Conservation (phyloP, 2,888 invertebrate species). For the Metopia argyrocephala region DNA sequence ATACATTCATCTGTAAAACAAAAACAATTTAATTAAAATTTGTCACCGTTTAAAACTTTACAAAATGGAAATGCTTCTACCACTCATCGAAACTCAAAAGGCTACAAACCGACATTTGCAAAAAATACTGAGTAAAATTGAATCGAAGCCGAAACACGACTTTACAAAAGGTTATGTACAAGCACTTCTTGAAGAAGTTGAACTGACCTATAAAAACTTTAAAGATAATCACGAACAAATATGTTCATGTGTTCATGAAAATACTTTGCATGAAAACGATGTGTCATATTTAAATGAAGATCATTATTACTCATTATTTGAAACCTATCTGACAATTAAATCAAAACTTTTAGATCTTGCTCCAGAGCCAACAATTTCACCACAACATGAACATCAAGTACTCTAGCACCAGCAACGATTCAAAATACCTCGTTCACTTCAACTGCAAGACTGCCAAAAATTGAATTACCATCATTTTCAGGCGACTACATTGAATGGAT, state of each 20-base stretch:
- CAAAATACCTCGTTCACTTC: background rate
- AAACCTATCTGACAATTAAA: background rate
- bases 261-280: background rate
- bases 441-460: background rate
- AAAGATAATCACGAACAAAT: background rate
- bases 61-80: no score
- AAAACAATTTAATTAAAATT: no score
- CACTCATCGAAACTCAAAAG: background rate
- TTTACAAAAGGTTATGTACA: constrained; percentile 1
- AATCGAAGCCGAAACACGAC: background rate
- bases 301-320: constrained; percentile 2
- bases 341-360: background rate
- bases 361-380: background rate
- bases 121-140: background rate
- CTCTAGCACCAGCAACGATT: background rate
- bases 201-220: constrained; percentile 2
- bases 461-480: background rate
- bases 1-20: no score
- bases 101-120: constrained; percentile 4
- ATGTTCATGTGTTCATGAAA: background rate
- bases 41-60: no score
- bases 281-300: constrained; percentile 7
- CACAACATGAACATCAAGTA: background rate
- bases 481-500: background rate
- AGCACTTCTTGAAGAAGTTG: background rate